phyloP scores from a whole-genome alignment of 2,797 vertebrate species.

The Urophycis tenuis region DNA sequence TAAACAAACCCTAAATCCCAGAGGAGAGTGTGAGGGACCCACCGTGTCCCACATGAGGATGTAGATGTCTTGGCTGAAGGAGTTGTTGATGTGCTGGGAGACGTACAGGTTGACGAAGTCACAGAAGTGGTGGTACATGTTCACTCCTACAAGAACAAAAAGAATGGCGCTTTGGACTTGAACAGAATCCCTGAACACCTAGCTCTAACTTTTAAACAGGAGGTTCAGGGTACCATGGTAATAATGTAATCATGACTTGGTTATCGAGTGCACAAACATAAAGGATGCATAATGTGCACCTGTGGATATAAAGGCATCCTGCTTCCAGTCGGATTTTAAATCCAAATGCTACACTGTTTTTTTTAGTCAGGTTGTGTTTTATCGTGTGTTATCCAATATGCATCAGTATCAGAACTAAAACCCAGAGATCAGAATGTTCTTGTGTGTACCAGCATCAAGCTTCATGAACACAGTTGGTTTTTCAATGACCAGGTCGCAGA shows the following conservation, averaged over 20 bases:
- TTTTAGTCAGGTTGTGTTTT: neutral
- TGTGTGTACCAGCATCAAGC: slow-evolving; percentile 85
- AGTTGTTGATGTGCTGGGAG: slow-evolving; percentile 93
- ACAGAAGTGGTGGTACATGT: slow-evolving; percentile 99
- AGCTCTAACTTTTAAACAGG: neutral
- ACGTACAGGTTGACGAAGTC: slow-evolving; percentile 97
- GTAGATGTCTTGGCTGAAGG: slow-evolving; percentile 85
- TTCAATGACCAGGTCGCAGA: slow-evolving; percentile 85
- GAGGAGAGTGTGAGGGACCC: slow-evolving; percentile 48
- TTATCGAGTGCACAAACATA: no score
- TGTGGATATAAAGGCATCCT: neutral
- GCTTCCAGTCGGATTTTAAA: neutral
- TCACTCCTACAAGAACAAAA: slow-evolving; percentile 76
- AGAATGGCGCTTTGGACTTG: neutral
- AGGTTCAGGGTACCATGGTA: no score
- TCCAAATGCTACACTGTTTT: neutral
- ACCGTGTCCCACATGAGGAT: slow-evolving; percentile 99
- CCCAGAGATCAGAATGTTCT: neutral
- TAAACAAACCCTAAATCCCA: neutral
- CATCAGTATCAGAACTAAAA: neutral
- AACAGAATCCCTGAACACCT: no score
- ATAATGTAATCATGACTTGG: no score
- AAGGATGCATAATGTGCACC: neutral
- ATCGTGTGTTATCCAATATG: neutral
- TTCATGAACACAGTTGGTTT: slow-evolving; percentile 95